Conservation (phyloP, 2,113 vertebrate species). For the Blennius ocellaris region DNA sequence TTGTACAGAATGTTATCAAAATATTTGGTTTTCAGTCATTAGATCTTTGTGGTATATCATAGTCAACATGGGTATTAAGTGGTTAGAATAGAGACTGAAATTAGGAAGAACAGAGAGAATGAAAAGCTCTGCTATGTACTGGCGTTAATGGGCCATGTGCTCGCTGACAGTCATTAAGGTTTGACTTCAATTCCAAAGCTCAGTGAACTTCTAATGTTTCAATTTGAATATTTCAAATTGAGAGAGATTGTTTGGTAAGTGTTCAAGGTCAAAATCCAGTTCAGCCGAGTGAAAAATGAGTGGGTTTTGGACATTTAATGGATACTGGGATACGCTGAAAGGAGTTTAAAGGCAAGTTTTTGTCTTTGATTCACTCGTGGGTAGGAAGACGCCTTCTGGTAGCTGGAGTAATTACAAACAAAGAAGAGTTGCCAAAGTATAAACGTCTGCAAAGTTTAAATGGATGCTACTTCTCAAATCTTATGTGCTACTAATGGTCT, state of each 20-base stretch:
- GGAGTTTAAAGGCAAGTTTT: too few relatives aligned
- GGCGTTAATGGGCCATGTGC: constrained; percentile 40
- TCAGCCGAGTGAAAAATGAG: too few relatives aligned
- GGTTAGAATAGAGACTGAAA: constrained; percentile 3
- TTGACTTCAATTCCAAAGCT: constrained; percentile 14
- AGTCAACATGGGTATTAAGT: background rate
- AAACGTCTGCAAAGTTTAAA: too few relatives aligned
- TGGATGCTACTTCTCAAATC: too few relatives aligned
- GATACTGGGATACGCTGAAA: too few relatives aligned
- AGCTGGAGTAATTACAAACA: too few relatives aligned
- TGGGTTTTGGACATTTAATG: too few relatives aligned
- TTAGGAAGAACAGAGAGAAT: background rate
- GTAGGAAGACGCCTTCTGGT: too few relatives aligned
- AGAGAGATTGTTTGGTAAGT: background rate
- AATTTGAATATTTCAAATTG: constrained; percentile 3
- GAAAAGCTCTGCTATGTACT: constrained; percentile 16
- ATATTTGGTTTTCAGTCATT: background rate
- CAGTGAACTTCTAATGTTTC: constrained; percentile 1
- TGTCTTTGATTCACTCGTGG: too few relatives aligned
- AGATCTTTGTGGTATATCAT: background rate
- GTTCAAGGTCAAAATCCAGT: too few relatives aligned
- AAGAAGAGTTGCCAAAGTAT: too few relatives aligned
- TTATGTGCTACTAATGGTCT: too few relatives aligned
- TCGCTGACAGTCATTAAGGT: constrained; percentile 28
- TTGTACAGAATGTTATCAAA: background rate